Conservation (phyloP, 2,888 invertebrate species). For the Ophion ventricosus region DNA sequence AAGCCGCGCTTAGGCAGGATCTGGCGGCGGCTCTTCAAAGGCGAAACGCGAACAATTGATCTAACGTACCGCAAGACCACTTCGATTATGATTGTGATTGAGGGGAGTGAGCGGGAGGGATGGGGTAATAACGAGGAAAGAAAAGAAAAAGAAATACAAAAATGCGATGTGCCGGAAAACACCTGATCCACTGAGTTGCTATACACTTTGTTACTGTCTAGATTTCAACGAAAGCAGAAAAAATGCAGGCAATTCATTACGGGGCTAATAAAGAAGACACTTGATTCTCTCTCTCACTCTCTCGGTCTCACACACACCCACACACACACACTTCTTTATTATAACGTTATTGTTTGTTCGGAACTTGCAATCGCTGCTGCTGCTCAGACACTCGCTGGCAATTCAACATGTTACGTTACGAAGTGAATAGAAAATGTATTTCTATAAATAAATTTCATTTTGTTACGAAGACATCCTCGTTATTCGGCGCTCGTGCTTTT, state of each 20-base stretch:
- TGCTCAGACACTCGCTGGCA: slow-evolving; percentile 70
- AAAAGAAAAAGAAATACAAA: slow-evolving; percentile 62
- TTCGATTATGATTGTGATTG: slow-evolving; percentile 81
- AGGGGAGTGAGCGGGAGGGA: slow-evolving; percentile 66
- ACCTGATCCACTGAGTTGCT: slow-evolving; percentile 73
- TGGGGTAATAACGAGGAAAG: slow-evolving; percentile 62
- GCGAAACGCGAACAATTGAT: slow-evolving; percentile 89
- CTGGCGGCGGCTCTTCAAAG: slow-evolving; percentile 92
- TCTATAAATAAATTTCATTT: slow-evolving; percentile 79
- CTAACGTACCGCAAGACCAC: slow-evolving; percentile 75
- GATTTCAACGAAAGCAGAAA: slow-evolving; percentile 66
- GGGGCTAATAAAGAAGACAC: slow-evolving; percentile 72
- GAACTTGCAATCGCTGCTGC: slow-evolving; percentile 70
- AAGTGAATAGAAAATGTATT: slow-evolving; percentile 78
- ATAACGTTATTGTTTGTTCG: slow-evolving; percentile 72
- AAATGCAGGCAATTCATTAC: slow-evolving; percentile 75
- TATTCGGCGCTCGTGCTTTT: slow-evolving; percentile 66
- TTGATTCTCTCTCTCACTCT: slow-evolving; percentile 52
- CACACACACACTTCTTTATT: slow-evolving; percentile 39
- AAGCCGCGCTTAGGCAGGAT: slow-evolving; percentile 93
- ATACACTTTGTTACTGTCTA: slow-evolving; percentile 77
- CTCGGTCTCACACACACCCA: slow-evolving; percentile 24
- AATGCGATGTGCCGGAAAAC: slow-evolving; percentile 62
- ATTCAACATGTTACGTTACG: slow-evolving; percentile 72
- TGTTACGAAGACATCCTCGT: slow-evolving; percentile 74